Percentiles rank a stretch among this genome's conserved stretches.
phyloP scores from a whole-genome alignment of 2,888 invertebrate genomes.

The Rhyacophila evoluta region DNA sequence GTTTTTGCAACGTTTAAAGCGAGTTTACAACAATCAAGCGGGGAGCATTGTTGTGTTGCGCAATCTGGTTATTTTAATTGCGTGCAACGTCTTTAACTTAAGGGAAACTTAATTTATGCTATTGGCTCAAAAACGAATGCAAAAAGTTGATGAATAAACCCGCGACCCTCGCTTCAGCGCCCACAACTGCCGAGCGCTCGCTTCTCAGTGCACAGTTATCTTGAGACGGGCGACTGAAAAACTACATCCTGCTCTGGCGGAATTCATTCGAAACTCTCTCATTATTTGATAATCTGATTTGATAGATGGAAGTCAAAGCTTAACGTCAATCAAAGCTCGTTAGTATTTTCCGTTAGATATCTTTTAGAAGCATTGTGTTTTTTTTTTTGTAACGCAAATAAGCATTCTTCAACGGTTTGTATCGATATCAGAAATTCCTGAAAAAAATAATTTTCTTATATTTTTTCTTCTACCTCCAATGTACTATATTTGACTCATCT shows the following conservation, averaged over 20 bases:
- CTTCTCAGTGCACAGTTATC: not conserved
- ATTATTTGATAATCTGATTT: not conserved
- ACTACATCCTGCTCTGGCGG: not conserved
- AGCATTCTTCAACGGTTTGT: too few species aligned
- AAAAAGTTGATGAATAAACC: constrained; percentile 14
- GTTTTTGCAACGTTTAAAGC: constrained; percentile 10
- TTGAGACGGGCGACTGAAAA: not conserved
- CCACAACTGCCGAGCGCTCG: not conserved
- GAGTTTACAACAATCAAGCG: not conserved
- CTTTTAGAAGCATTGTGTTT: not conserved
- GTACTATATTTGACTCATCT: too few species aligned
- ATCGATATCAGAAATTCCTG: too few species aligned
- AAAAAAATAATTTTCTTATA: too few species aligned
- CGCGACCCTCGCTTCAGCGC: constrained; percentile 1
- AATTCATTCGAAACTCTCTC: not conserved
- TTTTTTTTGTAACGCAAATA: too few species aligned
- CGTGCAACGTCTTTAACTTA: constrained; percentile 3
- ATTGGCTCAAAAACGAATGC: not conserved
- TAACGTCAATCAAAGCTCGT: not conserved
- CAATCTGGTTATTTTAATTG: constrained; percentile 27
- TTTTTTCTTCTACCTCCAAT: too few species aligned
- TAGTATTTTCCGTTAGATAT: not conserved
- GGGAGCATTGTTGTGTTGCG: constrained; percentile 11
- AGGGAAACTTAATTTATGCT: constrained; percentile 6
- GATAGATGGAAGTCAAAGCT: not conserved